Evolutionary conservation across 2,888 invertebrate species (phyloP), one percentile per base, ranked within the genome.

Genomic region (Platypus cylindrus): DNA sequence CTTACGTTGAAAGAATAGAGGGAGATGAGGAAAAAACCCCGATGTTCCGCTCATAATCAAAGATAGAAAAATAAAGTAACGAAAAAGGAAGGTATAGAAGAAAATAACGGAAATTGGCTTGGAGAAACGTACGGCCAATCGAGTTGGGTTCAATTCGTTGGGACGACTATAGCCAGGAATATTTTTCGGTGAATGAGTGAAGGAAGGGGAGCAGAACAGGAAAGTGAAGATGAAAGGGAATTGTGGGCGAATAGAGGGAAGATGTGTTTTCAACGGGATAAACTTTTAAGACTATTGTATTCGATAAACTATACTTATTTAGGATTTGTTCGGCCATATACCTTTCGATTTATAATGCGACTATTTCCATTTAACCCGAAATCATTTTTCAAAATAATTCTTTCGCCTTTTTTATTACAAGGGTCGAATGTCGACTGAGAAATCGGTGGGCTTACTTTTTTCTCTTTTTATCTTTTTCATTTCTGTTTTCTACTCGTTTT

Each of bases 231-330:
- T 20, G 20, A 20, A 20, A 20, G 5, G 9, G 9, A 20, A 5
- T 7, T 20, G 9, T 5, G 20, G 9, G 20, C 20, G 20, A 20
- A 20, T 20, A 20, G n/a, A n/a, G n/a, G n/a, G 20, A 9, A 7
- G 5, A 20, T 20, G 5, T 23, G 35, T 36, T 38, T 38, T 41
- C 35, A 32, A 37, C 34, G 35, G 32, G 35, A 41, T 38, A 37
- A 35, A 37, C 32, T 41, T 37, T 29, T 30, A 32, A 41, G 37
- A 38, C 41, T 38, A 40, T 40, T 37, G 40, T 37, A 37, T 37
- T 40, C 40, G 40, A 40, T 40, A 40, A 40, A 40, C 37, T 41
- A 32, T 41, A 41, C 41, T 41, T 41, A 41, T 41, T 38, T 38
- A 38, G 41, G 41, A 41, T 41, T 41, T 41, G 41, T 41, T 41